Percentiles rank a stretch among this genome's conserved stretches.
Conservation (phyloP, 2,797 vertebrate genomes). For the Chrosomus eos region DNA sequence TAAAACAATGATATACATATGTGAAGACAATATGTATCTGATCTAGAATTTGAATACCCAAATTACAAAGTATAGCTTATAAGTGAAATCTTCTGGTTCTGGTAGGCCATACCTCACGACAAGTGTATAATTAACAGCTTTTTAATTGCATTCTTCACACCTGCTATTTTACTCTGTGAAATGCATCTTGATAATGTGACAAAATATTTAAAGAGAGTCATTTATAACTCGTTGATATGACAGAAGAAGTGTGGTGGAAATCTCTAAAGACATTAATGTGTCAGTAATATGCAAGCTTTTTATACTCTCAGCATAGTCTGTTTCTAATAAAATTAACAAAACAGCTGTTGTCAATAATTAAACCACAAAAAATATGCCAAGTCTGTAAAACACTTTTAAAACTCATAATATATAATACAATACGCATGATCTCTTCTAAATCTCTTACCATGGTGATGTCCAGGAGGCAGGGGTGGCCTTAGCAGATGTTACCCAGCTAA, state of each 20-base stretch:
- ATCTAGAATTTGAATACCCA: neutral
- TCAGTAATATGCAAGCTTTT: neutral
- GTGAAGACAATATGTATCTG: neutral
- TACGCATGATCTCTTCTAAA: slow-evolving; percentile 18
- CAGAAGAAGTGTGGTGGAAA: neutral
- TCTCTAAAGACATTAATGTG: neutral
- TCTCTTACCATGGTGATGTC: slow-evolving; percentile 74
- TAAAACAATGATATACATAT: no score
- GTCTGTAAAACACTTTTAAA: neutral
- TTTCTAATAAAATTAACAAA: neutral
- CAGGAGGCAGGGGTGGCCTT: slow-evolving; percentile 55
- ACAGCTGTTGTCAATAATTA: neutral
- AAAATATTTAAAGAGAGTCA: neutral
- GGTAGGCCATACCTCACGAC: neutral
- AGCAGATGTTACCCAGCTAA: slow-evolving; percentile 77
- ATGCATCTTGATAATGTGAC: neutral
- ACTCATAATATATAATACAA: neutral
- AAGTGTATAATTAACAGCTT: neutral
- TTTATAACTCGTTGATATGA: slow-evolving; percentile 1
- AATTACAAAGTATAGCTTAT: neutral
- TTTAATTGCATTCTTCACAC: neutral
- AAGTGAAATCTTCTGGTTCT: neutral
- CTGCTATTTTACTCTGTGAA: neutral
- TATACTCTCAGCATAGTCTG: neutral
- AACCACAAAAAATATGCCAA: neutral